Conservation (phyloP, 2,113 vertebrate species). For the Ancistrus triradiatus region DNA sequence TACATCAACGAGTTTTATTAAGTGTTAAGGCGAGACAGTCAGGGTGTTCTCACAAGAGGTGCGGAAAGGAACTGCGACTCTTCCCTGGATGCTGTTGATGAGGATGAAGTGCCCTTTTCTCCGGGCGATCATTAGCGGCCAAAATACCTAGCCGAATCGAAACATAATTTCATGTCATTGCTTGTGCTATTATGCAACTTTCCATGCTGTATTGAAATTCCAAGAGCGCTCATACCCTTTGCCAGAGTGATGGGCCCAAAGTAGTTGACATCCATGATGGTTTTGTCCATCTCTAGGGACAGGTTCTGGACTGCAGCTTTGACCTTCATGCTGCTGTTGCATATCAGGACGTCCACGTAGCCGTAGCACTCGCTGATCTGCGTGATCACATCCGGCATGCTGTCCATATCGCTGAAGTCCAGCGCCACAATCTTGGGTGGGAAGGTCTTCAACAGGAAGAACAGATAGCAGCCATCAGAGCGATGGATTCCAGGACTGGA, state of each 20-base stretch:
- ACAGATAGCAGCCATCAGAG: conserved; percentile 43
- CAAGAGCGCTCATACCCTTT: conserved; percentile 74
- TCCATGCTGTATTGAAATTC: conserved; percentile 57
- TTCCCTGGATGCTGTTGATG: conserved; percentile 89
- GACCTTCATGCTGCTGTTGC: conserved; percentile 88
- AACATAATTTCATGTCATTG: too few relatives aligned
- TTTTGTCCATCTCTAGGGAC: conserved; percentile 86
- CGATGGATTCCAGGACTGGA: too few relatives aligned
- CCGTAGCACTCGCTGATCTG: conserved; percentile 88
- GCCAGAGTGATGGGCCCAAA: conserved; percentile 88
- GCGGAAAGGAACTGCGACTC: conserved; percentile 87
- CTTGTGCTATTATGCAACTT: too few relatives aligned
- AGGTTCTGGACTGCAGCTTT: conserved; percentile 84
- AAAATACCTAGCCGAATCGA: too few relatives aligned
- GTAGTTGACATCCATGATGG: conserved; percentile 94
- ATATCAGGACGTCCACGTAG: conserved; percentile 87
- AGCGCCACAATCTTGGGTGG: conserved; percentile 87
- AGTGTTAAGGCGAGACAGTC: too few relatives aligned
- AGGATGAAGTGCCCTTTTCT: conserved; percentile 85
- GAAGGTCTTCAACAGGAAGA: conserved; percentile 74
- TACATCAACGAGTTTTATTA: not conserved
- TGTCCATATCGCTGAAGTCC: conserved; percentile 85
- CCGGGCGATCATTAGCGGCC: conserved; percentile 89
- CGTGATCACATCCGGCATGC: conserved; percentile 75
- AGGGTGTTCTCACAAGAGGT: conserved; percentile 88